Percentiles rank a stretch among this genome's conserved stretches.
These are phyloP conservation scores for Phrynocephalus guinanensis DNA, from an alignment of 2,797 vertebrate species.

Conservation along the genomic window DNA sequence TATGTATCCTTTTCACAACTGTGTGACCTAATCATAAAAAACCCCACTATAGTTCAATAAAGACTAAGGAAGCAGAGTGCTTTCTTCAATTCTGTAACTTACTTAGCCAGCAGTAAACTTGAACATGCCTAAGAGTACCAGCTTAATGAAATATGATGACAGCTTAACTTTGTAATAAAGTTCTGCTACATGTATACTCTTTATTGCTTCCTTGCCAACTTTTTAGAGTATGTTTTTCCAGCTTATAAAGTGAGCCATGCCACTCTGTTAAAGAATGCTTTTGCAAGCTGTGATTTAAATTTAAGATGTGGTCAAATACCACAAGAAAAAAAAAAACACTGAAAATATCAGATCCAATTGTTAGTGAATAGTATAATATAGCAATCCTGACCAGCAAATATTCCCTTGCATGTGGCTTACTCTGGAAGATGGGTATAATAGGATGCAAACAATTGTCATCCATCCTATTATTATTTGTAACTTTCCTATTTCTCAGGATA, in stretches of 20 bases:
- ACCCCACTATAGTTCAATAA: background rate
- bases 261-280: background rate
- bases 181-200: background rate
- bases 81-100: slow-evolving; percentile 41
- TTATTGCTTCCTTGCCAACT: background rate
- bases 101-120: slow-evolving; percentile 32
- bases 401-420: background rate
- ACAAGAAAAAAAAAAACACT: background rate
- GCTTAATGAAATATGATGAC: slow-evolving; percentile 32
- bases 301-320: background rate
- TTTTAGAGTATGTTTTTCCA: background rate
- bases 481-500: too few species aligned
- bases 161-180: slow-evolving; percentile 13
- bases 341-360: background rate
- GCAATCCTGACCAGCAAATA: too few species aligned
- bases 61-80: background rate
- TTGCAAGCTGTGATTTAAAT: background rate
- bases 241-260: slow-evolving; percentile 21
- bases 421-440: background rate
- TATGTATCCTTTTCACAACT: slow-evolving; percentile 35
- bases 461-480: background rate
- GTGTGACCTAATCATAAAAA: slow-evolving; percentile 19
- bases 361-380: background rate
- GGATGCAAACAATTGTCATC: background rate
- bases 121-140: slow-evolving; percentile 18